These are phyloP conservation scores for Simalia tracyae DNA, from an alignment of 2,797 vertebrate genomes.

Conservation along the genomic window DNA sequence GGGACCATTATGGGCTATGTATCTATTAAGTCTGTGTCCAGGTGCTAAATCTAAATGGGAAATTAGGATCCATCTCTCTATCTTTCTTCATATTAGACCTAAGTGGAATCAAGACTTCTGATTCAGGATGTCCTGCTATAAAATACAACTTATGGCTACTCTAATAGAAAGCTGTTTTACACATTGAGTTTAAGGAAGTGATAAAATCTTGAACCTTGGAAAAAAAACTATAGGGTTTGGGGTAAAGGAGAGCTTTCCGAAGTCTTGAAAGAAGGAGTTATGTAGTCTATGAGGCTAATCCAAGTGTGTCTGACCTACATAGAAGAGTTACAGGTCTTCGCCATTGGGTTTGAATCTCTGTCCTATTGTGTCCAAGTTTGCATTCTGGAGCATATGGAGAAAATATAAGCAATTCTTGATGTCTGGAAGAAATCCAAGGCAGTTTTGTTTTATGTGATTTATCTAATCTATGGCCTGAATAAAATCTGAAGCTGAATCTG, in stretches of 20 bases:
- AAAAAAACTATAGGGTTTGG: not conserved
- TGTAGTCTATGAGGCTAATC: not conserved
- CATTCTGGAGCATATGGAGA: not conserved
- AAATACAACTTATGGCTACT: not conserved
- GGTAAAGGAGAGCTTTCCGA: not conserved
- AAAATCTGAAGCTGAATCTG: slow-evolving; percentile 1
- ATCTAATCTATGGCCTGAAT: not conserved
- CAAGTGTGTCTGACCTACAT: not conserved
- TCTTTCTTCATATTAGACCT: not conserved
- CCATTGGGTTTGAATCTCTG: not conserved
- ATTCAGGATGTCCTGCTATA: not conserved
- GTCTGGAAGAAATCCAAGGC: not conserved
- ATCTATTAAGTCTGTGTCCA: not conserved
- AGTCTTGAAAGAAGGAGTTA: not conserved
- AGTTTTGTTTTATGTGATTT: not conserved
- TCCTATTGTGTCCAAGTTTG: not conserved
- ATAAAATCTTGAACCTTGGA: not conserved
- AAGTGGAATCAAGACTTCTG: not conserved
- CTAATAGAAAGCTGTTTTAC: not conserved
- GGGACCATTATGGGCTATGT: not conserved
- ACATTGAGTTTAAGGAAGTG: not conserved
- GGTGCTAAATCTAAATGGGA: not conserved
- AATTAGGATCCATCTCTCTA: not conserved
- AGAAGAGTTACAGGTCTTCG: not conserved
- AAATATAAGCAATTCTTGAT: not conserved